These are phyloP conservation scores for Argentina silus DNA, from an alignment of 2,797 vertebrate genomes.

Conservation along the genomic window DNA sequence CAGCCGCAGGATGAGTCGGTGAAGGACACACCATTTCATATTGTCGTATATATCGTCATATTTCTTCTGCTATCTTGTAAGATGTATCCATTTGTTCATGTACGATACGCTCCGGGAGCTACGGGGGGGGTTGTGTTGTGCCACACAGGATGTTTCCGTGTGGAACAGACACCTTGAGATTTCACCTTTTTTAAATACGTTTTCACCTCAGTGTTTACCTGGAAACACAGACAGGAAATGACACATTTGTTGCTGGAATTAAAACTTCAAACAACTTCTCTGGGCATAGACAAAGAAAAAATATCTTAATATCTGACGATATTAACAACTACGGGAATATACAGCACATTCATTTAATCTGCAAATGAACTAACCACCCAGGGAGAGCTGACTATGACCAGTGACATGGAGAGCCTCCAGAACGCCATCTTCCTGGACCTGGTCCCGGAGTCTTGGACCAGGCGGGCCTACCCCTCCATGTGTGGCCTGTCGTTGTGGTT, in stretches of 20 bases:
- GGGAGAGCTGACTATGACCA: constrained; percentile 95
- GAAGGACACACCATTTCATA: constrained; percentile 39
- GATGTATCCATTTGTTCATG: constrained; percentile 23
- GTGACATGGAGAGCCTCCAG: constrained; percentile 91
- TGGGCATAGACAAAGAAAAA: not conserved
- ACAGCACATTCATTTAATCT: too few species aligned
- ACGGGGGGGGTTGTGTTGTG: constrained; percentile 21
- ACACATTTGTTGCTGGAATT: not conserved
- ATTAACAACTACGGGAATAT: too few species aligned
- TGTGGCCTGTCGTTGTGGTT: constrained; percentile 88
- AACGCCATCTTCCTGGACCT: constrained; percentile 84
- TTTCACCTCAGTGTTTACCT: not conserved
- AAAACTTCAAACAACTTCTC: not conserved
- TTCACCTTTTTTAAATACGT: not conserved
- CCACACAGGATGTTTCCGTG: not conserved
- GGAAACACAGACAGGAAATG: constrained; percentile 30
- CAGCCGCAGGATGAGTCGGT: constrained; percentile 34
- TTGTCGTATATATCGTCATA: constrained; percentile 4
- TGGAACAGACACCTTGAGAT: constrained; percentile 18
- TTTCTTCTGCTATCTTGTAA: constrained; percentile 30
- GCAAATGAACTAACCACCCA: constrained; percentile 45
- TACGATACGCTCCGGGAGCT: constrained; percentile 31
- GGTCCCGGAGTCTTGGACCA: constrained; percentile 88
- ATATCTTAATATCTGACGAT: too few species aligned
- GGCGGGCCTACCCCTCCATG: constrained; percentile 88